Base-by-base conservation (phyloP, 2,888 invertebrate species). In the Tetanocera ferruginea region DNA sequence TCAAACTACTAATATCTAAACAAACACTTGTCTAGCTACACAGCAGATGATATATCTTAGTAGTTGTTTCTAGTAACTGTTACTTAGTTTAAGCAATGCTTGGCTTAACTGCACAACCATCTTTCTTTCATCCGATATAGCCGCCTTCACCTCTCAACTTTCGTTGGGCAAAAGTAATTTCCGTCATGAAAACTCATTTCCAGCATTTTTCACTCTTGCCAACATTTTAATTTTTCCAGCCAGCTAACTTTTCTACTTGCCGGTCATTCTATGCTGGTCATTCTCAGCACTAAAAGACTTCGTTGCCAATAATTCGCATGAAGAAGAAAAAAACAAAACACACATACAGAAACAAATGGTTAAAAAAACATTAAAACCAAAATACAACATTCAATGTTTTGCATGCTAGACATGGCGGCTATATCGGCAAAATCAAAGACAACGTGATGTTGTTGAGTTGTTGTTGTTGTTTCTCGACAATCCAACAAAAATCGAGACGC, bases 391-490 rank as follows among this genome's bases (percentile, higher is more conserved):
- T 14, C 71, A 3, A 55, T 55, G 71, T n/a, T 55, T 49, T 37
- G 67, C 67, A 49, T 67, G 67, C 49, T 55, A 57, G 72, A 72
- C 72, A 72, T 72, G 72, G 34, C 34, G 72, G 57, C 72, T 31
- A 23, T 72, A 66, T 62, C 74, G 74, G 74, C 34, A 34, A 74
- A 74, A 74, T 74, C 74, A 74, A 74, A 74, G 74, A 52, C 74
- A 73, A 11, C 57, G 14, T 11, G 34, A n/a, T 19, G 72, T 43
- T 14, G 34, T 66, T 17, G n/a, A 9, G 9, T 31, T 34, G 17
- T 43, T 11, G 25, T 23, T 28, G 25, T 60, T 28, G 57, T 60
- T 14, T 5, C 57, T 37, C 57, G 72, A 69, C 49, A 51, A 51
- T 51, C 43, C 51, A n/a, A 51, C 23, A 14, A 23, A 49, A 69